These are phyloP conservation scores for Halesus radiatus DNA, from an alignment of 1,140 invertebrate genomes.

Conservation along the genomic window DNA sequence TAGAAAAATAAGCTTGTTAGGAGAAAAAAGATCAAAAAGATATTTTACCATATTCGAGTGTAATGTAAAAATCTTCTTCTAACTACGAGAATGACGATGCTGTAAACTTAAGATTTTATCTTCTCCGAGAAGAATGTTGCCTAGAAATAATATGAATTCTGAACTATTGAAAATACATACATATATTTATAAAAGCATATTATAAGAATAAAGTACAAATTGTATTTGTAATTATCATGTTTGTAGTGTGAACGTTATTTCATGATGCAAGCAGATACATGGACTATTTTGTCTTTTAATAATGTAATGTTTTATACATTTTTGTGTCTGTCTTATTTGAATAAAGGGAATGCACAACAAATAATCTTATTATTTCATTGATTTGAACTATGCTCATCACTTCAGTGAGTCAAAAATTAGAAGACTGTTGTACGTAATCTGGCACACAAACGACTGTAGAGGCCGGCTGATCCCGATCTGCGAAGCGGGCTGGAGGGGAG, in stretches of 20 bases:
- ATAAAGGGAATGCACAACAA: conserved; percentile 35
- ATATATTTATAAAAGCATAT: conserved; percentile 29
- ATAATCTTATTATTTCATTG: conserved; percentile 3
- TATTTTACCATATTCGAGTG: too few relatives aligned
- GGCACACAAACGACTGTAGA: too few relatives aligned
- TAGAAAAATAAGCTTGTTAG: too few relatives aligned
- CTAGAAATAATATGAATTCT: conserved; percentile 8
- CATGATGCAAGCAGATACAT: conserved; percentile 13
- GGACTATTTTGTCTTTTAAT: conserved; percentile 10
- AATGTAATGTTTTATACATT: conserved; percentile 37
- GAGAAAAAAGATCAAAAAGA: too few relatives aligned
- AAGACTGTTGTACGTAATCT: too few relatives aligned
- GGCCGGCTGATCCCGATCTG: too few relatives aligned
- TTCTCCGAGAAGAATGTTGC: not conserved
- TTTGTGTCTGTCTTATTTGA: conserved; percentile 34
- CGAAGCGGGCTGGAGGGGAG: too few relatives aligned
- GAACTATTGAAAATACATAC: conserved; percentile 1
- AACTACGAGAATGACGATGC: too few relatives aligned
- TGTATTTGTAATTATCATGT: conserved; percentile 31
- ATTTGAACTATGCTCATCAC: too few relatives aligned
- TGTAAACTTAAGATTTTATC: not conserved
- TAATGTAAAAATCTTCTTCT: too few relatives aligned
- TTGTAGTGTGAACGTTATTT: conserved; percentile 16
- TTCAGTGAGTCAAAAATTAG: too few relatives aligned
- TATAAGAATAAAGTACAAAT: conserved; percentile 36